A percentile compares a stretch with the other conserved stretches of the same genome.
Conservation (phyloP, 2,113 vertebrate genomes). For the Apodemus speciosus region DNA sequence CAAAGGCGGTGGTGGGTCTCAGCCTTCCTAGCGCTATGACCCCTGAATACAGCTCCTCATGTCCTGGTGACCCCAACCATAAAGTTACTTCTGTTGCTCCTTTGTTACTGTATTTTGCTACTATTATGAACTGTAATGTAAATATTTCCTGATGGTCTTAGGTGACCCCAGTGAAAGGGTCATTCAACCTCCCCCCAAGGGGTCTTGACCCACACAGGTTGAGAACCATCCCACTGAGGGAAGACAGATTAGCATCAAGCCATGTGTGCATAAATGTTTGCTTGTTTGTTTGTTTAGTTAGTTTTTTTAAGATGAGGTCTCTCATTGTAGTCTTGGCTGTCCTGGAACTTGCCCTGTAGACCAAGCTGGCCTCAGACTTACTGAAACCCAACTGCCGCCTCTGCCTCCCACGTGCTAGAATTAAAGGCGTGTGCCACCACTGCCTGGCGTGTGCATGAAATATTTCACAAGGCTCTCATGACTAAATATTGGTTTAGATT, state of each 20-base stretch:
- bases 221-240: neutral
- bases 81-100: neutral
- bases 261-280: neutral
- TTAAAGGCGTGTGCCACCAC: too few relatives aligned
- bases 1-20: neutral
- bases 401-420: too few relatives aligned
- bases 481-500: neutral
- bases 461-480: conserved; percentile 10
- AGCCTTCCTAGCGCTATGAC: neutral
- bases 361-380: too few relatives aligned
- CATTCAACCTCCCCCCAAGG: neutral
- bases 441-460: neutral
- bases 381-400: too few relatives aligned
- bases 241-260: neutral
- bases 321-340: too few relatives aligned
- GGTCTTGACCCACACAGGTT: neutral
- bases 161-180: neutral
- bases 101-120: neutral
- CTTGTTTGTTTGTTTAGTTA: too few relatives aligned
- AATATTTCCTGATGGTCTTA: neutral
- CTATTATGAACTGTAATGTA: neutral
- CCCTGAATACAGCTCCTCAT: neutral
- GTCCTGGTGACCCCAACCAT: neutral
- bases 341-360: too few relatives aligned
- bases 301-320: too few relatives aligned